Base-by-base conservation (phyloP, 2,797 vertebrate genomes). In the Eremophila alpestris region DNA sequence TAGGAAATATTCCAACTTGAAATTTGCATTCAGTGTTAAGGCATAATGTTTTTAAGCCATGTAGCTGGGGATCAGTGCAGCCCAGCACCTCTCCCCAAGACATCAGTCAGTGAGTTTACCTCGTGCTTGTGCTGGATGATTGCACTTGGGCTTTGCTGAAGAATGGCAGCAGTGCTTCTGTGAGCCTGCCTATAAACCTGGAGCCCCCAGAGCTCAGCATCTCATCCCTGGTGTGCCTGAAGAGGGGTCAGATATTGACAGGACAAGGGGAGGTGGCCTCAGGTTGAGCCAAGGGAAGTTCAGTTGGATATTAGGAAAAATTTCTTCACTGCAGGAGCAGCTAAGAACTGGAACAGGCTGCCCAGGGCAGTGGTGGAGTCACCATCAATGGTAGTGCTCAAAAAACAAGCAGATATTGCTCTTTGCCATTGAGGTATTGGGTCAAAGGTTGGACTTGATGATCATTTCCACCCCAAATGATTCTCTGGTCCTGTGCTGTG, bases 91-190 rank as follows among this genome's bases (percentile, higher is more conserved):
- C 32, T 65, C 16, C 32, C 27, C 40, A 34, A 7, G 5, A 14
- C 12, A 49, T 18, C 68, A 38, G 0, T 26, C 76, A 43, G 8
- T 1, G 24, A 36, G 5, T 45, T 89, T 23, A 49, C 34, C 38
- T 41, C 0, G 0, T 45, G 41, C 43, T 88, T 46, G 16, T 22
- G 19, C 52, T 7, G 9, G 68, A 8, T 34, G 7, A 26, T 30
- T 67, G 30, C 17, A n/a, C 27, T 13, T 40, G 17, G 27, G 34
- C 19, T 62, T 56, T 69, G 23, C 8, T 27, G 76, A 32, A 40
- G 68, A 62, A 27, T 1, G 1, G 19, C 63, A 55, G 36, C 2
- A 7, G 63, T 19, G 76, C 55, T 45, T 58, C 63, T 10, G 16
- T 29, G 52, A 34, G 22, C 40, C 46, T 74, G 43, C 14, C 62